phyloP scores from a whole-genome alignment of 2,797 vertebrate species.

The Phalanger gymnotis region DNA sequence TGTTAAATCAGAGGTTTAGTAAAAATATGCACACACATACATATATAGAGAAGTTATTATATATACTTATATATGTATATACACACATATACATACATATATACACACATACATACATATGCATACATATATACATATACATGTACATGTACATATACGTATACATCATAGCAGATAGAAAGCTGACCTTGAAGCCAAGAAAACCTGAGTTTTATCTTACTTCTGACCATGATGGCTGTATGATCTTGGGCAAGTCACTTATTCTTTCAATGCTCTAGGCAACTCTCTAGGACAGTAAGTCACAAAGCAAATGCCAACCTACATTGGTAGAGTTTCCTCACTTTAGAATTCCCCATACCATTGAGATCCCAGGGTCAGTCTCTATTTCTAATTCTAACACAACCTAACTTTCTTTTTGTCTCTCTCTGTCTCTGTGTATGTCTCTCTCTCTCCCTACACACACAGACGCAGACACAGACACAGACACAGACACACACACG shows the following conservation, averaged over 20 bases:
- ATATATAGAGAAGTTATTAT: neutral
- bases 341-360: neutral
- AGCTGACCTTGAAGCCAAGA: neutral
- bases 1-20: neutral
- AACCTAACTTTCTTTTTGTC: neutral
- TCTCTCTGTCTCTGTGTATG: neutral
- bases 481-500: no score
- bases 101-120: neutral
- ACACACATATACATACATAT: neutral
- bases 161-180: neutral
- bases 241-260: neutral
- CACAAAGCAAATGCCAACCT: neutral
- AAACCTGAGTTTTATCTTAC: neutral
- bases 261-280: neutral
- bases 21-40: neutral
- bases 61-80: neutral
- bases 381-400: neutral
- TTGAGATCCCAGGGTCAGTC: neutral
- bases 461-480: neutral
- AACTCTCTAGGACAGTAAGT: neutral
- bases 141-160: neutral
- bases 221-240: neutral
- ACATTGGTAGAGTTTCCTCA: neutral
- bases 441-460: neutral
- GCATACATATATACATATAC: neutral